Percentiles rank a stretch among this genome's conserved stretches.
Evolutionary conservation across 1,140 invertebrate genomes (phyloP).

Genomic region (Aradophagus sp.): DNA sequence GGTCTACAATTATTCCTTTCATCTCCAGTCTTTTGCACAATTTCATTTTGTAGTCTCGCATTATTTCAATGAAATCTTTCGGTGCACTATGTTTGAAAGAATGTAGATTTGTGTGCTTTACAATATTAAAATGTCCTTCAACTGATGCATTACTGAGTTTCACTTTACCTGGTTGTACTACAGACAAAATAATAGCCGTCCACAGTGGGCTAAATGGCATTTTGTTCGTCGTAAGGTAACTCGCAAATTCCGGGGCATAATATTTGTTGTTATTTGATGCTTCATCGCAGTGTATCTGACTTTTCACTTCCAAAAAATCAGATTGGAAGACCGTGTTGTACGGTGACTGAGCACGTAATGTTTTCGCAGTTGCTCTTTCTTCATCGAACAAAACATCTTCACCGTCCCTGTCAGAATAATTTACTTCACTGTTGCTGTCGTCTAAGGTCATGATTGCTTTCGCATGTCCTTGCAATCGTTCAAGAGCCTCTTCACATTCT

Average conservation of each 20-base stretch:
- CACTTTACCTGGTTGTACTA: background rate
- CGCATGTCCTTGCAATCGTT: background rate
- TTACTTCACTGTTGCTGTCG: background rate
- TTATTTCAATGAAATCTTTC: background rate
- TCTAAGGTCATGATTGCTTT: background rate
- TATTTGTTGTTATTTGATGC: conserved; percentile 1
- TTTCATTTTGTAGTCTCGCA: background rate
- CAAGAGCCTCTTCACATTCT: background rate
- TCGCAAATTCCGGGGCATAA: conserved; percentile 7
- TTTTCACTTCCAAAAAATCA: background rate
- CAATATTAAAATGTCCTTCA: conserved; percentile 20
- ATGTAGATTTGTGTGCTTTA: conserved; percentile 7
- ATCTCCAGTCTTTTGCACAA: conserved; percentile 1
- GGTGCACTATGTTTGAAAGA: background rate
- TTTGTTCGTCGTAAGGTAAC: background rate
- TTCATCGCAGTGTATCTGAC: background rate
- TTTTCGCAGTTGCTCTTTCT: conserved; percentile 1
- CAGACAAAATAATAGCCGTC: conserved; percentile 11
- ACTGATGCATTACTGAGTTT: conserved; percentile 26
- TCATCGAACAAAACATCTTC: conserved; percentile 10
- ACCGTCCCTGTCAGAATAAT: background rate
- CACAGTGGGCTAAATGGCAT: conserved; percentile 14
- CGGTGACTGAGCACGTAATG: conserved; percentile 4
- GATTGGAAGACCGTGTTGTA: conserved; percentile 4
- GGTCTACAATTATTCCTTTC: background rate